phyloP scores from a whole-genome alignment of 1,140 invertebrate species.

The Laupala kohalensis region DNA sequence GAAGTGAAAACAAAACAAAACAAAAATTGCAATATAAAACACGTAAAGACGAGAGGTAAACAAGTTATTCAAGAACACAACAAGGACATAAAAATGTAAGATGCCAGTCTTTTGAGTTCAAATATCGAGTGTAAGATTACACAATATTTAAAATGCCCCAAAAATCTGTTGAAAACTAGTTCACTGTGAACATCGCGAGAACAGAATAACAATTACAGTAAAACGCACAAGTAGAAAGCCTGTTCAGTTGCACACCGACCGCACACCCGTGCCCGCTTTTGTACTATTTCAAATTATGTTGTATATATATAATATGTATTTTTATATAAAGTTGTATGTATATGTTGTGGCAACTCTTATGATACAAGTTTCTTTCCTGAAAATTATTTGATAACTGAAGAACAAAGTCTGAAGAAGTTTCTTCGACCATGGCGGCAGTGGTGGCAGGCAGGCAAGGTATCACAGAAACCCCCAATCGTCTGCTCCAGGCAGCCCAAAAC shows the following conservation, averaged over 20 bases:
- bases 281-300: slow-evolving; percentile 15
- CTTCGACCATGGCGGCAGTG: neutral
- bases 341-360: slow-evolving; percentile 10
- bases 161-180: neutral
- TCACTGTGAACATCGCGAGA: neutral
- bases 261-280: neutral
- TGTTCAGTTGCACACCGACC: neutral
- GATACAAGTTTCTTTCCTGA: slow-evolving; percentile 12
- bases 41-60: neutral
- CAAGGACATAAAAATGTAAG: neutral
- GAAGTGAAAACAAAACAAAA: slow-evolving; percentile 7
- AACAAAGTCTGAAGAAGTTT: neutral
- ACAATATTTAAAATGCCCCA: neutral
- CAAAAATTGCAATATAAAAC: slow-evolving; percentile 1
- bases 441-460: neutral
- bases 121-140: neutral
- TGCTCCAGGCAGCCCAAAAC: neutral
- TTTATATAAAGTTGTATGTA: slow-evolving; percentile 15
- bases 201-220: neutral
- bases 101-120: neutral
- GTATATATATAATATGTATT: slow-evolving; percentile 9
- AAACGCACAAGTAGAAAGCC: neutral
- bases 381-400: slow-evolving; percentile 7
- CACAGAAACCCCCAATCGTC: neutral
- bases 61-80: neutral